Evolutionary conservation across 2,797 vertebrate genomes (phyloP), one percentile per base, ranked within the genome.

Genomic region (Cynopterus sphinx): DNA sequence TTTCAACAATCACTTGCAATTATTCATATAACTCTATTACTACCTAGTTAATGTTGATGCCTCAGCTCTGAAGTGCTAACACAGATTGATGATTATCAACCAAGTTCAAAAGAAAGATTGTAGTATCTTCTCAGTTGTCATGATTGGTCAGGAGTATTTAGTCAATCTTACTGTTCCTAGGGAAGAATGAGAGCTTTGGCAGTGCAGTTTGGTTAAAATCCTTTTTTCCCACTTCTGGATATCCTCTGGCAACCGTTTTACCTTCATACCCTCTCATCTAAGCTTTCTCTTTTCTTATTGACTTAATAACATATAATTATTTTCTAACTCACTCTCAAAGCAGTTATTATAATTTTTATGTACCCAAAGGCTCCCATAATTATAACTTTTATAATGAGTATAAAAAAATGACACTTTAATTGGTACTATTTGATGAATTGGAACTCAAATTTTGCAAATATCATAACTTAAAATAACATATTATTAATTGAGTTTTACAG

Each of bases 261-360:
- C 10, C 74, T 81, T 96, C 11, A 39, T 92, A 55, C 26, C 10
- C 17, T 78, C 26, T 71, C 8, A 43, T 82, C 68, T 65, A 87
- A 92, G 31, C 31, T 61, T 91, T 79, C 26, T 68, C 6, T 89
- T 95, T 88, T 85, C 36, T 91, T 85, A 71, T 39, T 96, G 68
- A 85, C 51, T 90, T 93, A 95, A 90, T 84, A 68, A 41, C n/a
- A 86, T 53, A 22, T 5, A 92, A 61, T 90, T 92, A 87, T 87
- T 94, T 91, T 63, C 63, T 82, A 88, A 87, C 9, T 90, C 59
- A 94, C 17, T 84, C 13, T 67, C 61, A 82, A 88, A 95, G 33
- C 61, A 77, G 36, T 90, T 95, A 86, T 91, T 59, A 79, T 26
- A 92, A 85, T 84, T 94, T 87, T 91, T 92, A 94, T 89, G 31